Percentiles rank a stretch among this genome's conserved stretches.
Conservation (phyloP, 2,113 vertebrate genomes). For the Passer montanus region DNA sequence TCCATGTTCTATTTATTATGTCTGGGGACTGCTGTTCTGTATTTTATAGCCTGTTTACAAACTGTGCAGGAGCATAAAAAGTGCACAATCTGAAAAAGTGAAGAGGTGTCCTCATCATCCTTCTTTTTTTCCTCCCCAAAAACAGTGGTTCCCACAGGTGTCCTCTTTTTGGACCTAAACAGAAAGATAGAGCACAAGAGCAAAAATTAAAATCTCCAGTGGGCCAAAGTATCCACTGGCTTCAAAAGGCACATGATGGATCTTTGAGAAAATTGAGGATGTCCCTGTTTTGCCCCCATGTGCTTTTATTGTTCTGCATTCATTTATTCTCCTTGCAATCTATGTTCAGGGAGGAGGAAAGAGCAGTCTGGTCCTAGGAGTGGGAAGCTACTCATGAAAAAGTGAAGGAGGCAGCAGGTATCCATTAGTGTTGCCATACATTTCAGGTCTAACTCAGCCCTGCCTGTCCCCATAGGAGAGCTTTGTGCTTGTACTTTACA, state of each 20-base stretch:
- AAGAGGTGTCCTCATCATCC: not conserved
- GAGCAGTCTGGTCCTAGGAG: not conserved
- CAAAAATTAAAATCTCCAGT: not conserved
- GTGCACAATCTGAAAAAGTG: not conserved
- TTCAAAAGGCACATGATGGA: not conserved
- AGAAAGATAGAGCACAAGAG: not conserved
- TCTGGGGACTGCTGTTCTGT: slow-evolving; percentile 7
- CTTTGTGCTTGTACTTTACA: not conserved
- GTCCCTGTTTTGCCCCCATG: not conserved
- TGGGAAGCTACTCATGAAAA: not conserved
- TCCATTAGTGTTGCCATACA: not conserved
- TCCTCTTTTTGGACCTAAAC: not conserved
- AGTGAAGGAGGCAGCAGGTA: not conserved
- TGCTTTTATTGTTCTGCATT: not conserved
- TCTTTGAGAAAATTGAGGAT: not conserved
- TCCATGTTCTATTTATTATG: slow-evolving; percentile 52
- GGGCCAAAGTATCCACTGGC: not conserved
- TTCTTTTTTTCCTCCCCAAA: not conserved
- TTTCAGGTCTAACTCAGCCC: not conserved
- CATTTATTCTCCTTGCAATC: not conserved
- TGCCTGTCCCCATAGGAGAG: not conserved
- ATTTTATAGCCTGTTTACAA: slow-evolving; percentile 49
- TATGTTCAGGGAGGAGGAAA: not conserved
- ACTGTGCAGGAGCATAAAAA: not conserved
- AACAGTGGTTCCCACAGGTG: not conserved